A percentile compares a stretch with the other conserved stretches of the same genome.
Conservation (phyloP, 2,113 vertebrate species). For the Artemisiospiza belli region DNA sequence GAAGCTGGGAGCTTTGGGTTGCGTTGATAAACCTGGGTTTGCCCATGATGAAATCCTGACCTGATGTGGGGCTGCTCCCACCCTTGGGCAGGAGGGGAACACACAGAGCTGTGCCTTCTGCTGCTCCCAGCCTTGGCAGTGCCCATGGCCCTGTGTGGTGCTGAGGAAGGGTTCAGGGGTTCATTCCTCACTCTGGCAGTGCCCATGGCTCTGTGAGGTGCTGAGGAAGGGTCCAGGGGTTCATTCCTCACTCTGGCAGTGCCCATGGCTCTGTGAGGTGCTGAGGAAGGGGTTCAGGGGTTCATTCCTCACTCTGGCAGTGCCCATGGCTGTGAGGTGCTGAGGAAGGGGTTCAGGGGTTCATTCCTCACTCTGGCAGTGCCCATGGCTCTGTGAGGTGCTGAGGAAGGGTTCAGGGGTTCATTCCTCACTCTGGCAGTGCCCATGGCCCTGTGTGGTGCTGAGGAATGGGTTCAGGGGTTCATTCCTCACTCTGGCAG, state of each 20-base stretch:
- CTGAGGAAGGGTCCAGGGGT: too few species aligned
- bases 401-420: too few species aligned
- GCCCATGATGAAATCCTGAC: not conserved
- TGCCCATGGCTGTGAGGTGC: not conserved
- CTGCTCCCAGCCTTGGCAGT: not conserved
- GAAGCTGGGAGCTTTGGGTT: not conserved
- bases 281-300: too few species aligned
- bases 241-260: not conserved
- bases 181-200: not conserved
- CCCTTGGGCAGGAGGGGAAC: not conserved
- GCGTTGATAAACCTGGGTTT: not conserved
- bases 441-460: not conserved
- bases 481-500: not conserved
- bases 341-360: not conserved
- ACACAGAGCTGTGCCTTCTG: not conserved
- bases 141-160: not conserved
- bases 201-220: too few species aligned
- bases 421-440: not conserved
- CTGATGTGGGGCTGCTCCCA: not conserved
- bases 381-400: too few species aligned
- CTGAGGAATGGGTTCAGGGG: not conserved
- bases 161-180: not conserved
- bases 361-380: not conserved
- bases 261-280: too few species aligned
- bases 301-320: not conserved